Evolutionary conservation across 2,888 invertebrate genomes (phyloP).

Genomic region (Macaria notata): DNA sequence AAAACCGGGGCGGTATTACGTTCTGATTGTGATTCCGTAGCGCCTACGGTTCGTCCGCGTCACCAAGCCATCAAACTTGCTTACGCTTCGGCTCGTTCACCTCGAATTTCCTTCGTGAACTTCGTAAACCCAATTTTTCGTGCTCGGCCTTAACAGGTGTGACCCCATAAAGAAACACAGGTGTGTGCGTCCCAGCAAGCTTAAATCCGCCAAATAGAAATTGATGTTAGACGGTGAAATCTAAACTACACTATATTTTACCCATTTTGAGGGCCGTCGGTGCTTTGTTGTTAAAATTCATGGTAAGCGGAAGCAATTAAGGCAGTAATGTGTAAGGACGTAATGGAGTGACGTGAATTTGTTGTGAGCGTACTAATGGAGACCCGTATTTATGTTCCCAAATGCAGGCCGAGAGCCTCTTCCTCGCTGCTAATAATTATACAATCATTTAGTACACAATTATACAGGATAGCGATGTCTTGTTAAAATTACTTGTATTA

Average conservation of each 20-base stretch:
- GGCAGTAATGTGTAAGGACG: conserved; percentile 72
- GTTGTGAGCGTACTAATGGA: conserved; percentile 69
- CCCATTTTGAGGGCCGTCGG: conserved; percentile 63
- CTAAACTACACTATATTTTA: conserved; percentile 71
- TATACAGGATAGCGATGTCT: conserved; percentile 38
- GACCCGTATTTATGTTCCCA: conserved; percentile 65
- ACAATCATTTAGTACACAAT: conserved; percentile 50
- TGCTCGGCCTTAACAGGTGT: conserved; percentile 54
- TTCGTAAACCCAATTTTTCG: conserved; percentile 34
- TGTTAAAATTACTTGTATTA: conserved; percentile 40
- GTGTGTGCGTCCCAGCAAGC: conserved; percentile 60
- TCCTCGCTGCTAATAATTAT: conserved; percentile 55
- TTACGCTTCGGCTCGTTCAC: conserved; percentile 32
- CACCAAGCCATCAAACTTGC: conserved; percentile 28
- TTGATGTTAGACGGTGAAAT: conserved; percentile 70
- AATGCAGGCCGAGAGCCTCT: conserved; percentile 53
- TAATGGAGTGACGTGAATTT: conserved; percentile 75
- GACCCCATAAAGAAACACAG: conserved; percentile 64
- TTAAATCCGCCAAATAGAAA: conserved; percentile 71
- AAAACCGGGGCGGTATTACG: too few relatives aligned
- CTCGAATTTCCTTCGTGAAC: conserved; percentile 30
- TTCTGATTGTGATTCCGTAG: not conserved
- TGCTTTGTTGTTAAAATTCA: conserved; percentile 76
- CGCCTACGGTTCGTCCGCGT: conserved; percentile 10
- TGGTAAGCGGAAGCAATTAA: conserved; percentile 77